Evolutionary conservation across 2,113 vertebrate species (phyloP).

Genomic region (Isurus oxyrinchus): DNA sequence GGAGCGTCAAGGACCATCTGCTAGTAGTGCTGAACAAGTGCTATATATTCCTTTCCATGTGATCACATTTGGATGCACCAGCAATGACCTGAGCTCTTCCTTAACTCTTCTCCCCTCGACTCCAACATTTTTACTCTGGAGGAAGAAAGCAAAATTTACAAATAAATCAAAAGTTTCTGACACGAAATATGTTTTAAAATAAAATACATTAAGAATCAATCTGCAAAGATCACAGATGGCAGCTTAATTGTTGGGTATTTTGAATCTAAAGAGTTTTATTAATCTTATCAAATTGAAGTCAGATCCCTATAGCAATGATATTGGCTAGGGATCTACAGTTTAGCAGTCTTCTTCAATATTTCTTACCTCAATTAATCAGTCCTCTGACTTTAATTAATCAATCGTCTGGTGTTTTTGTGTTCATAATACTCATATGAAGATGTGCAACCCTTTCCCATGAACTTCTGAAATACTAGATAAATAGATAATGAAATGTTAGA

Average conservation of each 20-base stretch:
- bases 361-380: not conserved
- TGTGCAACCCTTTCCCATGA: not conserved
- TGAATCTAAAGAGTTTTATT: not conserved
- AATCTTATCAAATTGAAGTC: not conserved
- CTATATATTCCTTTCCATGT: not conserved
- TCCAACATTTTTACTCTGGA: not conserved
- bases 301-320: not conserved
- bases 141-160: not conserved
- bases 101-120: not conserved
- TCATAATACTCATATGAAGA: not conserved
- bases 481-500: conserved; percentile 8
- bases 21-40: too few relatives aligned
- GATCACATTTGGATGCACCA: not conserved
- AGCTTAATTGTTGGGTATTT: not conserved
- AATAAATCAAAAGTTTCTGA: not conserved
- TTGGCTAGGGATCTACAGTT: not conserved
- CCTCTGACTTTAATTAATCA: not conserved
- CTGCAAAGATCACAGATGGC: not conserved
- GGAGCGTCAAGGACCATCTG: not conserved
- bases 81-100: not conserved
- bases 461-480: not conserved
- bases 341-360: not conserved
- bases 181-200: not conserved
- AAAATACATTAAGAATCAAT: not conserved
- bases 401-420: not conserved